Evolutionary conservation across 1,140 invertebrate species (phyloP).

Genomic region (Choristoneura fumiferana): DNA sequence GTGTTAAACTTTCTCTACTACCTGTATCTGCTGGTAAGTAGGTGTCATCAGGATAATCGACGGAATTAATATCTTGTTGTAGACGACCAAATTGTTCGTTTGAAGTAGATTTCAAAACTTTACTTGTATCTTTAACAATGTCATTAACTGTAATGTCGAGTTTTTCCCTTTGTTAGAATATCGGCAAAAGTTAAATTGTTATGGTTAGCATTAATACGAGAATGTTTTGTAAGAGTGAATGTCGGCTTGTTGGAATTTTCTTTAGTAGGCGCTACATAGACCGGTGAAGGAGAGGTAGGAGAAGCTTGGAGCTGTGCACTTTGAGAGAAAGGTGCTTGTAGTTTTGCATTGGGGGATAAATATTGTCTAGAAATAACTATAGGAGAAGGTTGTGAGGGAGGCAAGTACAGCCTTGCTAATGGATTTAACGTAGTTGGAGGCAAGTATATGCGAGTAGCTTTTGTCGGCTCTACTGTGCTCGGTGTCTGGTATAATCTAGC

Average conservation of each 20-base stretch:
- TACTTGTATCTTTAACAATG: slow-evolving; percentile 60
- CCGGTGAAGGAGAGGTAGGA: slow-evolving; percentile 30
- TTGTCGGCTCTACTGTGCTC: slow-evolving; percentile 35
- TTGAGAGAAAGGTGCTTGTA: slow-evolving; percentile 32
- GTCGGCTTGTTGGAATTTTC: slow-evolving; percentile 28
- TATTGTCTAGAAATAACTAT: slow-evolving; percentile 43
- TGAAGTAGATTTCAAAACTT: slow-evolving; percentile 40
- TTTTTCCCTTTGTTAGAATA: slow-evolving; percentile 59
- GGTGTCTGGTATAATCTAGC: slow-evolving; percentile 35
- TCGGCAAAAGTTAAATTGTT: slow-evolving; percentile 62
- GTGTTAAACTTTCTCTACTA: slow-evolving; percentile 50
- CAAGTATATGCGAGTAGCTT: slow-evolving; percentile 34
- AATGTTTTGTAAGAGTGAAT: slow-evolving; percentile 38
- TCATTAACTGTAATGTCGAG: slow-evolving; percentile 57
- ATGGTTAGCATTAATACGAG: slow-evolving; percentile 38
- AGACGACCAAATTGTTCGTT: slow-evolving; percentile 40
- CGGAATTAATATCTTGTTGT: slow-evolving; percentile 33
- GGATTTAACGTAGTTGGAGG: slow-evolving; percentile 48
- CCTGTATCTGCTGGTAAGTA: slow-evolving; percentile 39
- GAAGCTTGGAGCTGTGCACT: slow-evolving; percentile 36
- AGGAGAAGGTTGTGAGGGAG: slow-evolving; percentile 34
- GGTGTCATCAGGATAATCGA: slow-evolving; percentile 38
- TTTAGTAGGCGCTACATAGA: slow-evolving; percentile 21
- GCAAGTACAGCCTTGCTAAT: slow-evolving; percentile 42
- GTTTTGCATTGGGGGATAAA: slow-evolving; percentile 38